Evolutionary conservation across 1,140 invertebrate species (phyloP), one percentile per base, ranked within the genome.

Genomic region (Lasaia peninsularis): DNA sequence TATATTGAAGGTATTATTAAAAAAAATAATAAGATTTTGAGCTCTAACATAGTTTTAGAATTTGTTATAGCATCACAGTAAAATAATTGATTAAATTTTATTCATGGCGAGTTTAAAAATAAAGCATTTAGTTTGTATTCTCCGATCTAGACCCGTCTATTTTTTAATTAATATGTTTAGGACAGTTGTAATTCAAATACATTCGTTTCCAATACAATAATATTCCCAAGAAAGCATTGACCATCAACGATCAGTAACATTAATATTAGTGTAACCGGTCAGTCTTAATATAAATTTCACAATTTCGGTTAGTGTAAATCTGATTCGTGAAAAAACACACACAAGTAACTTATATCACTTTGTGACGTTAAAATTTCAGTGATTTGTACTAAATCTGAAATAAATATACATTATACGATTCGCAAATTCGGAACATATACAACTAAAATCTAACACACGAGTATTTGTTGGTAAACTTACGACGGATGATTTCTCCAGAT

Each of bases 391-490:
- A 60, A 69, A 28, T 59, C 55, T 66, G 52, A n/a, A 66, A 59
- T 59, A 65, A 65, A 62, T 62, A 62, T 35, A 58, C 55, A 48
- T 34, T 18, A 28, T 62, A 58, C 24, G 34, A 52, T 58, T 40
- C 28, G 18, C 35, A 50, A 54, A n/a, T 37, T 52, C 24, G 50
- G 33, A 65, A 56, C 49, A 61, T 50, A 57, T 53, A 56, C 37
- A 62, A 58, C 55, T 64, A 69, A 35, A 64, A 65, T 52, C 60
- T 67, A 65, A 63, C 56, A 37, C 51, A 59, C 61, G 67, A 70
- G 67, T 70, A 70, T 67, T 66, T 60, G 62, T 63, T 67, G 69
- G 63, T 70, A 62, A 70, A 65, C 56, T 59, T 61, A 66, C 51
- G 62, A 62, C 49, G 24, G 12, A 44, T 54, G 32, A 34, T 6